phyloP scores from a whole-genome alignment of 1,140 invertebrate genomes.

The Macrosteles quadrilineatus region DNA sequence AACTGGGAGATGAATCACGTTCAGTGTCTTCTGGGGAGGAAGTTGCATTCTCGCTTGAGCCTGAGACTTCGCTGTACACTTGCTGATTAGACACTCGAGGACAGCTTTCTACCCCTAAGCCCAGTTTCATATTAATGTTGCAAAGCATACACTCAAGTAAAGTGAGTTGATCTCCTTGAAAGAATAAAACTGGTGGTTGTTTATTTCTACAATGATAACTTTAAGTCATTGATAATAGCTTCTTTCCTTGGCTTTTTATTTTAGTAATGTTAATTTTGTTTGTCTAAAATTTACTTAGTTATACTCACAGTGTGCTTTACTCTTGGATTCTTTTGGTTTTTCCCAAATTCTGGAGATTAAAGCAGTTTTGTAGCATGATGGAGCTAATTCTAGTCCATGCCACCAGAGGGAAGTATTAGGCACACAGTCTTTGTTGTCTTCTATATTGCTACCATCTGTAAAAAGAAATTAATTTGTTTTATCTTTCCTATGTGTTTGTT shows the following conservation, averaged over 20 bases:
- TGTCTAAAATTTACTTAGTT: too few species aligned
- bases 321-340: slow-evolving; percentile 19
- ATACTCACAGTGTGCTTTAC: slow-evolving; percentile 19
- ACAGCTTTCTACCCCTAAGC: slow-evolving; percentile 8
- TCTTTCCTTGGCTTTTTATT: too few species aligned
- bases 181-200: too few species aligned
- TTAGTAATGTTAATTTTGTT: too few species aligned
- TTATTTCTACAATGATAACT: too few species aligned
- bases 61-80: slow-evolving; percentile 18
- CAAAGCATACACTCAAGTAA: too few species aligned
- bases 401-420: slow-evolving; percentile 60
- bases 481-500: too few species aligned
- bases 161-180: too few species aligned
- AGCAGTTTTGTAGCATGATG: slow-evolving; percentile 46
- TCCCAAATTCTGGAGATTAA: slow-evolving; percentile 24
- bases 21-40: slow-evolving; percentile 17
- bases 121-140: too few species aligned
- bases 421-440: slow-evolving; percentile 49
- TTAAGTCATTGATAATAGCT: too few species aligned
- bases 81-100: not conserved
- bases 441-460: slow-evolving; percentile 38
- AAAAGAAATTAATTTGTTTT: slow-evolving; percentile 56
- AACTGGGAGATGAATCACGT: slow-evolving; percentile 26
- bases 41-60: slow-evolving; percentile 14
- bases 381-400: slow-evolving; percentile 66